Evolutionary conservation across 2,888 invertebrate species (phyloP).

Genomic region (Drosophila siamana): DNA sequence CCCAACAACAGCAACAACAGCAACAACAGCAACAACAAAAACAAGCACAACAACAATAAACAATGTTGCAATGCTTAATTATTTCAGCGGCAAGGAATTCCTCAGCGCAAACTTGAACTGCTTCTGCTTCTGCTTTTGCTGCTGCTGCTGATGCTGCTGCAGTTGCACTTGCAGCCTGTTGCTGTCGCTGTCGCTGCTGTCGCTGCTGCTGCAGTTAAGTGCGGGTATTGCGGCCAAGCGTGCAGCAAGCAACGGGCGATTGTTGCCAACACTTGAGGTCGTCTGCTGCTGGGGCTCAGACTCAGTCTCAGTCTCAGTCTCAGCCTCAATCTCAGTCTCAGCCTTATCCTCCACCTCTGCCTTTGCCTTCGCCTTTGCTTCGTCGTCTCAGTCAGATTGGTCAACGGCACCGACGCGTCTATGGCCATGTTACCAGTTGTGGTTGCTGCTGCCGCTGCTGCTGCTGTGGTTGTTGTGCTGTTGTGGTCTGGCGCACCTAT

Average conservation of each 20-base stretch:
- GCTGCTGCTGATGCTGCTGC: conserved; percentile 35
- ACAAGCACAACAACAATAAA: conserved; percentile 65
- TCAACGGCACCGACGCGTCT: conserved; percentile 79
- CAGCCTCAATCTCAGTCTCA: conserved; percentile 1
- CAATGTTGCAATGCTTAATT: conserved; percentile 81
- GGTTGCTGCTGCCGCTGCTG: conserved; percentile 29
- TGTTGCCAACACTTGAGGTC: conserved; percentile 78
- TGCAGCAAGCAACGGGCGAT: conserved; percentile 62
- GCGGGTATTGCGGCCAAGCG: conserved; percentile 66
- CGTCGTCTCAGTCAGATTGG: conserved; percentile 59
- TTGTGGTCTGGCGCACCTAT: conserved; percentile 74
- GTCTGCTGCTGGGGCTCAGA: conserved; percentile 62
- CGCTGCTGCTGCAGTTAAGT: conserved; percentile 52
- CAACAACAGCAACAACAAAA: conserved; percentile 38
- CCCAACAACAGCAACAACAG: conserved; percentile 58
- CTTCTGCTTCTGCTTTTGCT: conserved; percentile 59
- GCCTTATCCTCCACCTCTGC: conserved; percentile 20
- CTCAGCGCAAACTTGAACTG: conserved; percentile 77
- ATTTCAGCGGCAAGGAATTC: conserved; percentile 82
- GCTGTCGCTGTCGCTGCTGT: conserved; percentile 24
- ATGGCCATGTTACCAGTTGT: conserved; percentile 64
- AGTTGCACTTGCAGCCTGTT: conserved; percentile 40
- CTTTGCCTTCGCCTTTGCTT: conserved; percentile 1
- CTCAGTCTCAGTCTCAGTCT: not conserved
- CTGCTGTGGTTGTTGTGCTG: conserved; percentile 37